phyloP scores from a whole-genome alignment of 2,797 vertebrate genomes.

The Pangasius djambal region DNA sequence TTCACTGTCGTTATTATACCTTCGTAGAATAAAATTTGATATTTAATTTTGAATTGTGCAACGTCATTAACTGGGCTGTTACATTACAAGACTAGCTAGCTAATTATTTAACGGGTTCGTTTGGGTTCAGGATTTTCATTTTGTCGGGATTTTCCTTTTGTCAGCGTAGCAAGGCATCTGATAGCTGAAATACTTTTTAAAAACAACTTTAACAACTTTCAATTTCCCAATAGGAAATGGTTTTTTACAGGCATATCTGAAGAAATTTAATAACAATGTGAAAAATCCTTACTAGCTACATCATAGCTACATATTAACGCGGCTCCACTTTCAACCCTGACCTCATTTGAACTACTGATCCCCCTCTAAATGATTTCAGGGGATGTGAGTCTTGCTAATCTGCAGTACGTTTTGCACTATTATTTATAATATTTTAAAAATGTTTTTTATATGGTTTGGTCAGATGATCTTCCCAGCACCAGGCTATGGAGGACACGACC shows the following conservation, averaged over 20 bases:
- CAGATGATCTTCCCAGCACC: background rate
- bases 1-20: background rate
- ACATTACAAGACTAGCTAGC: background rate
- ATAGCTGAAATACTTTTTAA: background rate
- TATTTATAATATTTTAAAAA: background rate
- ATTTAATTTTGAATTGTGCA: background rate
- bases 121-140: background rate
- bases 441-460: background rate
- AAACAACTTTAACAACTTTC: background rate
- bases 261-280: background rate
- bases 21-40: background rate
- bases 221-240: background rate
- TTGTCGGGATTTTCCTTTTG: background rate
- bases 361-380: background rate
- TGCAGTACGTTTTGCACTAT: background rate
- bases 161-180: background rate
- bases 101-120: background rate
- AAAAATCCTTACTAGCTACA: background rate
- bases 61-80: background rate
- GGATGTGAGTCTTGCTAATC: background rate
- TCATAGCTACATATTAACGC: background rate
- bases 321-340: background rate
- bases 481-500: background rate
- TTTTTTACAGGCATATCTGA: background rate
- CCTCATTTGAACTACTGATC: background rate